Conservation (phyloP, 2,113 vertebrate species). For the Nothocercus nigrocapillus region DNA sequence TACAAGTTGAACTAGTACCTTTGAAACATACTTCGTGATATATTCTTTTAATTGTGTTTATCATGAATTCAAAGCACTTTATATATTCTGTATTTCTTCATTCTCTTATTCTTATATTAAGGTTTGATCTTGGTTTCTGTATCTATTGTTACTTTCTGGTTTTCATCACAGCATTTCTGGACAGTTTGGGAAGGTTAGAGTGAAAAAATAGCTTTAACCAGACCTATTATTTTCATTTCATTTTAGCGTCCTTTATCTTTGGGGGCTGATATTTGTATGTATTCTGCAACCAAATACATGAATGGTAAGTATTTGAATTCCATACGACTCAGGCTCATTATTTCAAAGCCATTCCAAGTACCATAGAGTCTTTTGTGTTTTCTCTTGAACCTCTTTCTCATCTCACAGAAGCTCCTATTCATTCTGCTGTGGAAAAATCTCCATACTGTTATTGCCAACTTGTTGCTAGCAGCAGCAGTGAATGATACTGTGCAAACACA, state of each 20-base stretch:
- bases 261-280: constrained; percentile 95
- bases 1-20: neutral
- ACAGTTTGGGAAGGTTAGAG: neutral
- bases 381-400: neutral
- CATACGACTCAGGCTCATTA: neutral
- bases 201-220: neutral
- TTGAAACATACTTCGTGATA: neutral
- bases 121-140: neutral
- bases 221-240: neutral
- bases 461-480: neutral
- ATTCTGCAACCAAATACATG: constrained; percentile 96
- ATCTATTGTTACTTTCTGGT: neutral
- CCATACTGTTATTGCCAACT: neutral
- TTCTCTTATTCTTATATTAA: neutral
- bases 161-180: neutral
- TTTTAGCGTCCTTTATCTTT: constrained; percentile 91
- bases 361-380: neutral
- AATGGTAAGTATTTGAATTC: constrained; percentile 83
- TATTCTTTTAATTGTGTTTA: neutral
- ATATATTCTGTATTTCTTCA: fast-evolving
- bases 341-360: neutral
- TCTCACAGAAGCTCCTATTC: neutral
- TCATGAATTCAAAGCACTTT: neutral
- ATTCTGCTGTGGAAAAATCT: neutral
- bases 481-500: neutral